Evolutionary conservation across 2,113 vertebrate species (phyloP).

Genomic region (Microcebus lehilahytsara): DNA sequence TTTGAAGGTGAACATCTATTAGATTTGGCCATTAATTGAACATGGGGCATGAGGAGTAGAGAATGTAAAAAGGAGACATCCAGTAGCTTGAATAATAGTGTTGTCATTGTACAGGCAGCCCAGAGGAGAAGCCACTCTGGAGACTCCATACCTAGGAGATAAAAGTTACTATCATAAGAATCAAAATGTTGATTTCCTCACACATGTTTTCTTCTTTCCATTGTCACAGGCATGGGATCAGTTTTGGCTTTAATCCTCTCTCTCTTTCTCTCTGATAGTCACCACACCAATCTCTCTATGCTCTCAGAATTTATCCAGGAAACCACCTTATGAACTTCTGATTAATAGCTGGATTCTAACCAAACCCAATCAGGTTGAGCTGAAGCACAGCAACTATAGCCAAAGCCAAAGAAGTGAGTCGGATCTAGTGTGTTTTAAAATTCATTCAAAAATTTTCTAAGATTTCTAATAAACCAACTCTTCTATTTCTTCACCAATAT

Average conservation of each 20-base stretch:
- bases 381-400: not conserved
- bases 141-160: not conserved
- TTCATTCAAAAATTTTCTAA: not conserved
- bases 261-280: not conserved
- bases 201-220: not conserved
- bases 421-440: not conserved
- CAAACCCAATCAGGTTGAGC: not conserved
- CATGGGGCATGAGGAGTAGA: not conserved
- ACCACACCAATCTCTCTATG: not conserved
- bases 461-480: not conserved
- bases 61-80: not conserved
- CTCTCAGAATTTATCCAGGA: not conserved
- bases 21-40: not conserved
- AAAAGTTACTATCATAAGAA: not conserved
- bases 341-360: not conserved
- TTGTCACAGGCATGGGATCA: not conserved
- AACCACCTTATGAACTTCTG: not conserved
- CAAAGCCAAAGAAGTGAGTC: not conserved
- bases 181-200: not conserved
- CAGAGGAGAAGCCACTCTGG: not conserved
- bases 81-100: not conserved
- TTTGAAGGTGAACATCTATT: not conserved
- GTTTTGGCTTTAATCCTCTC: not conserved
- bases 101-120: not conserved
- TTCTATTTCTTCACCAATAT: not conserved